A percentile compares a stretch with the other conserved stretches of the same genome.
These are phyloP conservation scores for Strix uralensis DNA, from an alignment of 2,113 vertebrate genomes.

Conservation along the genomic window DNA sequence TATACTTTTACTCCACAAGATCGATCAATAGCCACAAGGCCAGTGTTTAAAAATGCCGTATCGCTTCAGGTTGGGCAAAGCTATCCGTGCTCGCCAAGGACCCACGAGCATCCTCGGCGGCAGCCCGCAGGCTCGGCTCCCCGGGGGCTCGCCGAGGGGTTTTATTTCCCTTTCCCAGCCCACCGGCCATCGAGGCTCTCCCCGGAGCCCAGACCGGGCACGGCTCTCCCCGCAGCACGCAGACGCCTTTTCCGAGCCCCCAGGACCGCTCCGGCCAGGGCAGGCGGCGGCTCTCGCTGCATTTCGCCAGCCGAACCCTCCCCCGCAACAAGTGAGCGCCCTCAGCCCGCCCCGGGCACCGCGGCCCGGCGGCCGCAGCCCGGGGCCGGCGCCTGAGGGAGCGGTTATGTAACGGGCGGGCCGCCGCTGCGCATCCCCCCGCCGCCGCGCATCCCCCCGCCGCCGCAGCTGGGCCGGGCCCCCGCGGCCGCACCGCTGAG, in stretches of 20 bases:
- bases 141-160: not conserved
- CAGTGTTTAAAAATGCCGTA: not conserved
- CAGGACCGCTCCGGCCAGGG: not conserved
- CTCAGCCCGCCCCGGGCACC: not conserved
- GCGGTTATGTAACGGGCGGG: conserved; percentile 18
- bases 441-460: not conserved
- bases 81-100: not conserved
- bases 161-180: not conserved
- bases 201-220: not conserved
- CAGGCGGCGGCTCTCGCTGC: not conserved
- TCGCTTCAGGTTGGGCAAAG: not conserved
- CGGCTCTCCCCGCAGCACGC: too few species aligned
- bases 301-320: not conserved
- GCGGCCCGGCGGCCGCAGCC: not conserved
- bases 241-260: not conserved
- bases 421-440: not conserved
- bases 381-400: not conserved
- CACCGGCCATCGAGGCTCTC: not conserved
- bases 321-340: not conserved
- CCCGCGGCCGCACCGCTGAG: not conserved
- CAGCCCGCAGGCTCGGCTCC: not conserved
- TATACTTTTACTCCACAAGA: conserved; percentile 65
- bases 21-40: conserved; percentile 42
- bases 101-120: not conserved
- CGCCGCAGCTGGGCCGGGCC: not conserved